Evolutionary conservation across 2,888 invertebrate genomes (phyloP).

Genomic region (Sinodicranocentrus sp.): DNA sequence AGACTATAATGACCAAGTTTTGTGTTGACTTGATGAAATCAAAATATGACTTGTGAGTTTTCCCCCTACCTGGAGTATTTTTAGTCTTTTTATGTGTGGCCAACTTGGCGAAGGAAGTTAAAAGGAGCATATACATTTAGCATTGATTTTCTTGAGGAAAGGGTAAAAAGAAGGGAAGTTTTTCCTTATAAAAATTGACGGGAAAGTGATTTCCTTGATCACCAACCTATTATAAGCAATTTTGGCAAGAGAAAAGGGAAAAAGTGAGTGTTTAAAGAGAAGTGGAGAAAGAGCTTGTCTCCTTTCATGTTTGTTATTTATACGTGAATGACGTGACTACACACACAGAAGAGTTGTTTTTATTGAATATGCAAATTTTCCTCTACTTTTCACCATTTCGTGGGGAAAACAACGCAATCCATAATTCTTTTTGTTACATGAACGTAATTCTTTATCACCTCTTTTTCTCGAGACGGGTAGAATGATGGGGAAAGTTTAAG

Average conservation of each 20-base stretch:
- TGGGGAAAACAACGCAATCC: not conserved
- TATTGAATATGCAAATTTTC: slow-evolving; percentile 48
- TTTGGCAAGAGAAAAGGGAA: slow-evolving; percentile 6
- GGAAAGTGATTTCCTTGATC: slow-evolving; percentile 57
- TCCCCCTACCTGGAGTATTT: no score
- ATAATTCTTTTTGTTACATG: not conserved
- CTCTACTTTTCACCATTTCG: not conserved
- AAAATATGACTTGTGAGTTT: not conserved
- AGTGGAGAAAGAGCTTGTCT: not conserved
- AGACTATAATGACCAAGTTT: not conserved
- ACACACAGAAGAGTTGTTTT: not conserved
- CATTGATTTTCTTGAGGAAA: slow-evolving; percentile 31
- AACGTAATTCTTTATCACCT: not conserved
- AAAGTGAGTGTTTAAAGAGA: slow-evolving; percentile 16
- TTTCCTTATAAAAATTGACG: slow-evolving; percentile 21
- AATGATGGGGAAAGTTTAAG: slow-evolving; percentile 16
- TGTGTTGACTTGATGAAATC: not conserved
- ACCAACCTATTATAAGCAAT: slow-evolving; percentile 35
- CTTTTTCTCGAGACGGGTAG: not conserved
- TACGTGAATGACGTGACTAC: slow-evolving; percentile 1
- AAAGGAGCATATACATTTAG: not conserved
- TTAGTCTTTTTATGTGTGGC: no score
- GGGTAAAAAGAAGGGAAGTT: not conserved
- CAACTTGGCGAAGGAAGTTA: not conserved
- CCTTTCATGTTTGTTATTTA: slow-evolving; percentile 21